These are phyloP conservation scores for Ormyrus pomaceus DNA, from an alignment of 2,888 invertebrate species.

Conservation along the genomic window DNA sequence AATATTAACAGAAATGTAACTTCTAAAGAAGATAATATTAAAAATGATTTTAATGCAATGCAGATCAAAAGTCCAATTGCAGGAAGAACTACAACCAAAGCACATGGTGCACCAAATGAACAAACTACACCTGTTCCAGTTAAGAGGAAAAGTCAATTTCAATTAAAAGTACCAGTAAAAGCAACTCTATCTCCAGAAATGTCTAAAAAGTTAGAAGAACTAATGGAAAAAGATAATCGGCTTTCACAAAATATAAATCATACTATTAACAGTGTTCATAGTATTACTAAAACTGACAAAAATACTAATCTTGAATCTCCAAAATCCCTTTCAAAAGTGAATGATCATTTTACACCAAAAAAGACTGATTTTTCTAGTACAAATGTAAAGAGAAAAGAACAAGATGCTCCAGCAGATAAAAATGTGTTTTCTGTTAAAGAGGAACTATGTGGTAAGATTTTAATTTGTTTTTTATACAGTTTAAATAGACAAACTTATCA, in stretches of 20 bases:
- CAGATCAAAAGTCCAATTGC: too few relatives aligned
- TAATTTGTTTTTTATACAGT: background rate
- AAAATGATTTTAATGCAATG: too few relatives aligned
- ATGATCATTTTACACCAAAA: background rate
- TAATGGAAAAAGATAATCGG: constrained; percentile 62
- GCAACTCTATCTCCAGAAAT: constrained; percentile 63
- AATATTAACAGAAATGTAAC: background rate
- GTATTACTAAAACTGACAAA: background rate
- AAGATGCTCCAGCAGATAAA: background rate
- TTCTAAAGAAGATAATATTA: background rate
- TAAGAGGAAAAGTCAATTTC: constrained; percentile 64
- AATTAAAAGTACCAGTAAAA: constrained; percentile 69
- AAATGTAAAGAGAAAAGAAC: background rate
- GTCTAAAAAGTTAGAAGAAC: constrained; percentile 64
- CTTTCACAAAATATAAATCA: too few relatives aligned
- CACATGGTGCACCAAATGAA: background rate
- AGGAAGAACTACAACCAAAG: too few relatives aligned
- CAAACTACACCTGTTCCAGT: constrained; percentile 5
- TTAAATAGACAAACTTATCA: background rate
- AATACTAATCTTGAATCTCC: background rate
- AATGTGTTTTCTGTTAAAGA: background rate
- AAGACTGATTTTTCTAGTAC: background rate
- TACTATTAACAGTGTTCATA: background rate
- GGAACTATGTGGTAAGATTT: background rate
- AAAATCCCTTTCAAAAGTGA: too few relatives aligned